These are phyloP conservation scores for Martes martes DNA, from an alignment of 2,113 vertebrate species.

Conservation along the genomic window DNA sequence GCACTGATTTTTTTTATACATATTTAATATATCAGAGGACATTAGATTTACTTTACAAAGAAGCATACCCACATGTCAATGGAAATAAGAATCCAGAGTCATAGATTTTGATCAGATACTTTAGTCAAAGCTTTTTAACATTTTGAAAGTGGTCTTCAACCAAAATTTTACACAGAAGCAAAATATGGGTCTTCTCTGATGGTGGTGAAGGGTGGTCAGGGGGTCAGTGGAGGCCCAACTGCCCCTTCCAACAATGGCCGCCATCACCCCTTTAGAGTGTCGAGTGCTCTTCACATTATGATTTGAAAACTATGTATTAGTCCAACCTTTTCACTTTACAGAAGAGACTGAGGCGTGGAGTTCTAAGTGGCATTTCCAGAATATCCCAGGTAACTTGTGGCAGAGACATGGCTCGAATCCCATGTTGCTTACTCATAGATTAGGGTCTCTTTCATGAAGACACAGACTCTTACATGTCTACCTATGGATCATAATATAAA, in stretches of 20 bases:
- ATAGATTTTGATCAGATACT: not conserved
- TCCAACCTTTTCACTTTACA: not conserved
- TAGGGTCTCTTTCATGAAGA: not conserved
- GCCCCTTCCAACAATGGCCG: not conserved
- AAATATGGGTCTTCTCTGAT: not conserved
- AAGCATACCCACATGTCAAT: not conserved
- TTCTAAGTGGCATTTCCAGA: slow-evolving; percentile 38
- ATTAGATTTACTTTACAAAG: not conserved
- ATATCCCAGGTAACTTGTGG: not conserved
- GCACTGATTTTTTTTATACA: not conserved
- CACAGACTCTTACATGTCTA: not conserved
- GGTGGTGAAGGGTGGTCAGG: too few species aligned
- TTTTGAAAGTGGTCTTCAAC: not conserved
- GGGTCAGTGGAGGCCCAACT: rapidly evolving
- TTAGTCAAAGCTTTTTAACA: not conserved
- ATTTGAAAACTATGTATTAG: not conserved
- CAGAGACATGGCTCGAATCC: not conserved
- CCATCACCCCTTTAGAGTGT: not conserved
- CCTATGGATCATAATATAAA: not conserved
- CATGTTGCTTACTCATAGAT: not conserved
- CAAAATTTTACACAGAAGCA: not conserved
- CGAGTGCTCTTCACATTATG: not conserved
- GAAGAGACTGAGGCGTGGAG: not conserved
- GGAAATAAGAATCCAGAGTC: not conserved
- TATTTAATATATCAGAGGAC: not conserved